A percentile compares a stretch with the other conserved stretches of the same genome.
Evolutionary conservation across 1,140 invertebrate species (phyloP).

Genomic region (Acromyrmex echinatior): DNA sequence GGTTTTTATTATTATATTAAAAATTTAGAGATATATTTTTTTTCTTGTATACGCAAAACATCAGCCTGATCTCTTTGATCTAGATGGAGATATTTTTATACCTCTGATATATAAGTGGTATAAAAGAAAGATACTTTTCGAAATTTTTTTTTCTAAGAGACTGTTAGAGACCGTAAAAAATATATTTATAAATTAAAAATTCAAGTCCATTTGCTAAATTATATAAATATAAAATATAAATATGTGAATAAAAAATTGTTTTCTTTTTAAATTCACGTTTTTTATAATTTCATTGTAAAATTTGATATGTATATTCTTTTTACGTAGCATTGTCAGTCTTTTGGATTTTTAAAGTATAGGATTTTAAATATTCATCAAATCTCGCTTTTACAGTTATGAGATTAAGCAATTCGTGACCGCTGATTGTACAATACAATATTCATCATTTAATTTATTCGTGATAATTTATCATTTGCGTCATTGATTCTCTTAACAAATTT

Average conservation of each 20-base stretch:
- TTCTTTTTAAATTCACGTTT: background rate
- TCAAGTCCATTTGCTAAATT: background rate
- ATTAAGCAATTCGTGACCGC: background rate
- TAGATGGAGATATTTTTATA: background rate
- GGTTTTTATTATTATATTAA: background rate
- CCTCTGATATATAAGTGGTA: background rate
- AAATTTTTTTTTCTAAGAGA: background rate
- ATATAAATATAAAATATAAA: background rate
- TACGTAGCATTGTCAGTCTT: background rate
- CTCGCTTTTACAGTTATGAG: background rate
- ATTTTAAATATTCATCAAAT: background rate
- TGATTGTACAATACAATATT: background rate
- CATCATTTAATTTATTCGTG: too few species aligned
- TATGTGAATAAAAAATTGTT: background rate
- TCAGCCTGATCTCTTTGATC: background rate
- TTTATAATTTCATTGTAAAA: background rate
- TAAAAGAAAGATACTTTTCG: background rate
- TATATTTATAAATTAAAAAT: background rate
- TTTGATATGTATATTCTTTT: background rate
- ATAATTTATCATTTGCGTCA: conserved; percentile 21
- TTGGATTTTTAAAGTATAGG: background rate
- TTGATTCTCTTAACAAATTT: conserved; percentile 15
- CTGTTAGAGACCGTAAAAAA: background rate
- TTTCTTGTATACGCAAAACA: background rate
- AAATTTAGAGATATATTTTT: background rate